phyloP scores from a whole-genome alignment of 2,888 invertebrate genomes.

The Polydrusus cervinus region DNA sequence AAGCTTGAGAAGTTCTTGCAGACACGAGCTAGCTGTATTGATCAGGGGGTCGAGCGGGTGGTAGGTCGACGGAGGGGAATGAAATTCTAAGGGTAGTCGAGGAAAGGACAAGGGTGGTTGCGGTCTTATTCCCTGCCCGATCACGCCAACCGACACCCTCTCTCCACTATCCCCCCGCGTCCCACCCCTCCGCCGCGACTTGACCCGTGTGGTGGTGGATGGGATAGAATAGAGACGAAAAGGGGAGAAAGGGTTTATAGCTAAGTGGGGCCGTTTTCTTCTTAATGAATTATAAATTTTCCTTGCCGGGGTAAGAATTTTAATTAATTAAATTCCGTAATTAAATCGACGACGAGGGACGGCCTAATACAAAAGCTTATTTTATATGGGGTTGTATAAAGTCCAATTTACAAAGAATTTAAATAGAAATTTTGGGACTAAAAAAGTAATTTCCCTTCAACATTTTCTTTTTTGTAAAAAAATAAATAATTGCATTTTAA shows the following conservation, averaged over 20 bases:
- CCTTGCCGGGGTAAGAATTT: constrained; percentile 52
- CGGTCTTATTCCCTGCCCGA: constrained; percentile 71
- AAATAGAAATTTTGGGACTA: background rate
- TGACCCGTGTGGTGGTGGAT: constrained; percentile 61
- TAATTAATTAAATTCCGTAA: constrained; percentile 55
- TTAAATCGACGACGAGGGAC: constrained; percentile 32
- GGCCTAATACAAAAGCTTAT: constrained; percentile 33
- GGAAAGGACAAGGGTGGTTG: constrained; percentile 71
- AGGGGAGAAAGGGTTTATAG: constrained; percentile 42
- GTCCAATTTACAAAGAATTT: constrained; percentile 24
- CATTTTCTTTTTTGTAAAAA: background rate
- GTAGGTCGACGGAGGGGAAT: constrained; percentile 61
- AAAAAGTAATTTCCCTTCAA: background rate
- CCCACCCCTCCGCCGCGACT: constrained; percentile 54
- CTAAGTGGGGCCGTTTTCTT: constrained; percentile 49
- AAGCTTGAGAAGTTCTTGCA: constrained; percentile 73
- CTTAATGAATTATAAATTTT: constrained; percentile 56
- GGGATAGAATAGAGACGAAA: constrained; percentile 55
- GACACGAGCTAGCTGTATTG: constrained; percentile 72
- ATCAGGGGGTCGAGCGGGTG: constrained; percentile 67
- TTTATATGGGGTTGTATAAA: constrained; percentile 19
- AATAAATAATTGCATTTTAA: too few species aligned
- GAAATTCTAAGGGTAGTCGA: constrained; percentile 69
- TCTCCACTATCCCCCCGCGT: constrained; percentile 48
- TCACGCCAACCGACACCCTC: constrained; percentile 67